Conservation (phyloP, 2,797 vertebrate species). For the Chelon labrosus region DNA sequence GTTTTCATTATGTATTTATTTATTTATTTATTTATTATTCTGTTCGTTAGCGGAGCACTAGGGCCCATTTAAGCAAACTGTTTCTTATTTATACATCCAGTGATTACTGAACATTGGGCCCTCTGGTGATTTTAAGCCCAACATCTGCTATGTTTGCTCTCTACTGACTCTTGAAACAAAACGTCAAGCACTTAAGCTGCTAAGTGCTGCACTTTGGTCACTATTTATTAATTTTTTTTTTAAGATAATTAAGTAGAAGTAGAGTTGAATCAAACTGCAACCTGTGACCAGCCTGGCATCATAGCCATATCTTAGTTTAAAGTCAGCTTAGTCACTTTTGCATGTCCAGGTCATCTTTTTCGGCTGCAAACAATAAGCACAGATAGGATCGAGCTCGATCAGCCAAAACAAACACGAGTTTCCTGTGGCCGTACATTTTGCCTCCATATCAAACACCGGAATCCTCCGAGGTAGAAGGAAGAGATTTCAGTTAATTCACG, state of each 20-base stretch:
- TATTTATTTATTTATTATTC: too few species aligned
- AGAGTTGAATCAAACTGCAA: background rate
- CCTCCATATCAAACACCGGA: conserved; percentile 5
- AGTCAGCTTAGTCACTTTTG: background rate
- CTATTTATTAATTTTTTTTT: too few species aligned
- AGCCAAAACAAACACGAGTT: conserved; percentile 1
- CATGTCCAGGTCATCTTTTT: background rate
- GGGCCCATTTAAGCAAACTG: too few species aligned
- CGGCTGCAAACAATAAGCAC: background rate
- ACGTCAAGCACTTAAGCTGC: too few species aligned
- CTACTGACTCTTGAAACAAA: background rate
- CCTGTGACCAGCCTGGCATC: background rate
- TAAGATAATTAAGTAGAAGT: background rate
- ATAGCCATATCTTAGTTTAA: background rate
- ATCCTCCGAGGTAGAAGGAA: conserved; percentile 13
- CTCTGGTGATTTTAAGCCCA: background rate
- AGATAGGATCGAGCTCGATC: background rate
- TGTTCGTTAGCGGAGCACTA: too few species aligned
- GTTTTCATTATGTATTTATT: too few species aligned
- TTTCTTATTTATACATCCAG: too few species aligned
- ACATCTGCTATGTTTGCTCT: background rate
- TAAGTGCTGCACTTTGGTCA: background rate
- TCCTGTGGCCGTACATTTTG: background rate
- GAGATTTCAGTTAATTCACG: background rate
- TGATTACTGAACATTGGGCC: background rate